A percentile compares a stretch with the other conserved stretches of the same genome.
Conservation (phyloP, 2,888 invertebrate species). For the Machimus rusticus region DNA sequence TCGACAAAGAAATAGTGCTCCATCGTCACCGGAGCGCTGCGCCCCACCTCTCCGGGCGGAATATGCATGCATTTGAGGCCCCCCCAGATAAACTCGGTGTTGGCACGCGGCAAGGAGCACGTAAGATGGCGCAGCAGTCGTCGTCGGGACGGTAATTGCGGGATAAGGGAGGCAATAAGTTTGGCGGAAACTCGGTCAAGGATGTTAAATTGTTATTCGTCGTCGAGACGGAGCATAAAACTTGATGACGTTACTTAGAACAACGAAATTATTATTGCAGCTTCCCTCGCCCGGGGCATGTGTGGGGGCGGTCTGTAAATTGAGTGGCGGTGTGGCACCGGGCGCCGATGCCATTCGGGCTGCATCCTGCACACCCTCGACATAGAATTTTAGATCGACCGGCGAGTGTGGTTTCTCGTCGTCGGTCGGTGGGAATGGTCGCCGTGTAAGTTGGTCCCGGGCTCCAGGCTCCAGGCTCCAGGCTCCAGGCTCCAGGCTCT, state of each 20-base stretch:
- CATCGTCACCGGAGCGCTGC: not conserved
- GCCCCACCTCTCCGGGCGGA: not conserved
- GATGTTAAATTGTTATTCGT: constrained; percentile 48
- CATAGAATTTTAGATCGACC: constrained; percentile 35
- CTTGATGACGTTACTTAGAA: constrained; percentile 45
- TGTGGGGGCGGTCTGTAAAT: not conserved
- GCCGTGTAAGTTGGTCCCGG: not conserved
- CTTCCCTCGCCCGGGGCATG: constrained; percentile 8
- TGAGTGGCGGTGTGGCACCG: constrained; percentile 2
- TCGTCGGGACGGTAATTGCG: not conserved
- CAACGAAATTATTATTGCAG: constrained; percentile 48
- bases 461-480: not conserved
- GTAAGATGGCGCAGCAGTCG: not conserved
- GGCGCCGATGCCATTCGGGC: constrained; percentile 7
- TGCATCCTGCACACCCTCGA: constrained; percentile 18
- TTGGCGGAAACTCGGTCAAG: constrained; percentile 46
- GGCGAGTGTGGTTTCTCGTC: constrained; percentile 6
- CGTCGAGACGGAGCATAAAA: constrained; percentile 47
- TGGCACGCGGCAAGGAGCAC: constrained; percentile 7
- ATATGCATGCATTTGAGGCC: not conserved
- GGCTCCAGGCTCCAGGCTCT: not conserved
- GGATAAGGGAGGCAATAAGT: not conserved
- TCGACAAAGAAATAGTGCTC: not conserved
- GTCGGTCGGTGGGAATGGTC: not conserved
- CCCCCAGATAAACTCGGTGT: not conserved